These are phyloP conservation scores for Epirrita christyi DNA, from an alignment of 2,888 invertebrate species.

Conservation along the genomic window DNA sequence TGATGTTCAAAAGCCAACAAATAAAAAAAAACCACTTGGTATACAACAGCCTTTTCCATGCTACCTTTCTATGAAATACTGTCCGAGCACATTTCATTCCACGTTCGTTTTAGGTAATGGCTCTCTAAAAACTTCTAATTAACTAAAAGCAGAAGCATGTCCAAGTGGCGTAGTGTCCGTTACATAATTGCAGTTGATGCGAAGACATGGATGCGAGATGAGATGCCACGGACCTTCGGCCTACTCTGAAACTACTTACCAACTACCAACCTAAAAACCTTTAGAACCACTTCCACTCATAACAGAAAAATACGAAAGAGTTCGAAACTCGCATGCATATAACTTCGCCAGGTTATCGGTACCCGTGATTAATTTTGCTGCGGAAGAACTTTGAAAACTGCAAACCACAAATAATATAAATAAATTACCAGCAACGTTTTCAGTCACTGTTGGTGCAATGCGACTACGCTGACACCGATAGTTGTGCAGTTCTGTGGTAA, in stretches of 20 bases:
- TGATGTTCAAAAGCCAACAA: too few relatives aligned
- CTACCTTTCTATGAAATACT: neutral
- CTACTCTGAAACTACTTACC: constrained; percentile 31
- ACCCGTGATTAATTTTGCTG: constrained; percentile 27
- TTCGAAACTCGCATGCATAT: constrained; percentile 21
- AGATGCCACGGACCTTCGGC: constrained; percentile 27
- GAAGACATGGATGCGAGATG: constrained; percentile 54
- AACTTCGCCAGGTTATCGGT: constrained; percentile 4
- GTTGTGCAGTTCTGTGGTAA: constrained; percentile 32
- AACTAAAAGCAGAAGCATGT: constrained; percentile 42
- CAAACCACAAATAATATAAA: constrained; percentile 12
- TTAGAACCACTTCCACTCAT: constrained; percentile 10
- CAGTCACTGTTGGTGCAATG: constrained; percentile 31
- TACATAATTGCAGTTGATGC: constrained; percentile 68
- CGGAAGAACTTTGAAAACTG: constrained; percentile 27
- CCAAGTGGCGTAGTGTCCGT: constrained; percentile 48
- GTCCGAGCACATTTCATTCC: constrained; percentile 27
- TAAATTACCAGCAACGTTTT: constrained; percentile 23
- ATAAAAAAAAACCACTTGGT: neutral
- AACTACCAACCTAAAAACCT: constrained; percentile 20
- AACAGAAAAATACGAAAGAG: constrained; percentile 12
- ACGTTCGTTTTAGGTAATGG: constrained; percentile 29
- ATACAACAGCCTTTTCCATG: neutral
- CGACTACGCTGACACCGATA: constrained; percentile 30
- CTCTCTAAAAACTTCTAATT: constrained; percentile 37